phyloP scores from a whole-genome alignment of 1,140 invertebrate genomes.

The Aphaenogaster floridana region DNA sequence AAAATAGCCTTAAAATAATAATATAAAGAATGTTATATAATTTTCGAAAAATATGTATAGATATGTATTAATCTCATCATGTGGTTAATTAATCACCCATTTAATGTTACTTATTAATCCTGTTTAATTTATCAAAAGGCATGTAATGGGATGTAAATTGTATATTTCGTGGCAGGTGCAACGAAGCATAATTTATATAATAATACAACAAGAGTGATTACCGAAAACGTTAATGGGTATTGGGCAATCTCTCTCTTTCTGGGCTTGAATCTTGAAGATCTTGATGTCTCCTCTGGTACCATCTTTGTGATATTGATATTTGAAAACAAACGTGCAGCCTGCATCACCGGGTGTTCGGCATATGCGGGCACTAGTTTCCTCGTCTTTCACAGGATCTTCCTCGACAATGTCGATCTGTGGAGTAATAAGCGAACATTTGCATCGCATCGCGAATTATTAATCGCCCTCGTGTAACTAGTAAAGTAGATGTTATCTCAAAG shows the following conservation, averaged over 20 bases:
- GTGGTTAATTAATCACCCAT: background rate
- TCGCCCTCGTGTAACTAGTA: background rate
- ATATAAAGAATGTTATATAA: background rate
- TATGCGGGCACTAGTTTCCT: constrained; percentile 63
- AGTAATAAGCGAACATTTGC: constrained; percentile 30
- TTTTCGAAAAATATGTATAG: background rate
- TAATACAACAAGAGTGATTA: constrained; percentile 52
- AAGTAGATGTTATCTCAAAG: background rate
- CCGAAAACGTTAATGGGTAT: constrained; percentile 85
- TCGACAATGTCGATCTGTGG: constrained; percentile 73
- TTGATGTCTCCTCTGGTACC: constrained; percentile 82
- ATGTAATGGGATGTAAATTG: background rate
- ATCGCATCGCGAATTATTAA: constrained; percentile 24
- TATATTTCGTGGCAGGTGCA: background rate
- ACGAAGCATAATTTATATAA: constrained; percentile 14
- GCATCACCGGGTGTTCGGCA: constrained; percentile 84
- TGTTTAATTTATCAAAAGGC: background rate
- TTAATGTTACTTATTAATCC: background rate
- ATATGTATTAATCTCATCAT: constrained; percentile 11
- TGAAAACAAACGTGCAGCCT: constrained; percentile 87
- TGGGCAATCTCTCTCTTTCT: constrained; percentile 84
- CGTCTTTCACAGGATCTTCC: constrained; percentile 69
- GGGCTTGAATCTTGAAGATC: constrained; percentile 81
- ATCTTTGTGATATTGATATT: constrained; percentile 83
- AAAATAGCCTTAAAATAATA: background rate